Evolutionary conservation across 1,140 invertebrate genomes (phyloP).

Genomic region (Meteorus sp.): DNA sequence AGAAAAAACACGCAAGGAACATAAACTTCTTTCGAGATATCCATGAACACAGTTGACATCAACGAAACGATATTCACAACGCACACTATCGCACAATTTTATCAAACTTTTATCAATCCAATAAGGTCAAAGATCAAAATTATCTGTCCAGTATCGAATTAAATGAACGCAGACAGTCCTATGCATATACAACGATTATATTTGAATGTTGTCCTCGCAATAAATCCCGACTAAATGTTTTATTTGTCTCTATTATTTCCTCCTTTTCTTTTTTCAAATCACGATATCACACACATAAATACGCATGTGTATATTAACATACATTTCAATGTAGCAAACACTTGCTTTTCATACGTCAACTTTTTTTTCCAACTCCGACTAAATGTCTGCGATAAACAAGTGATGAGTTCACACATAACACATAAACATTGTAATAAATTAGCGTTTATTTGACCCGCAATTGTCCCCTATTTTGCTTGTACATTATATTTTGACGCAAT

Average conservation of each 20-base stretch:
- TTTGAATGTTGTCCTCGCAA: too few relatives aligned
- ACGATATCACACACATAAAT: neutral
- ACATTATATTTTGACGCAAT: constrained; percentile 25
- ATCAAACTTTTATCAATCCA: constrained; percentile 15
- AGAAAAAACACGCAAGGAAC: too few relatives aligned
- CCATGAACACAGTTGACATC: constrained; percentile 10
- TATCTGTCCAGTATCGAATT: constrained; percentile 13
- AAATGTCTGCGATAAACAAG: constrained; percentile 25
- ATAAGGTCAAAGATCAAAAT: constrained; percentile 20
- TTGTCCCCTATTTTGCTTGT: constrained; percentile 33
- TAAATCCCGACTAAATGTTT: too few relatives aligned
- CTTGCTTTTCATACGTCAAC: neutral
- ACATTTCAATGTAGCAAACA: neutral
- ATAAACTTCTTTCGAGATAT: too few relatives aligned
- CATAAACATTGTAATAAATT: constrained; percentile 62
- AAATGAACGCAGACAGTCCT: neutral
- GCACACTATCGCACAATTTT: neutral
- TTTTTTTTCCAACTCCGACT: neutral
- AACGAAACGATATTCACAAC: neutral
- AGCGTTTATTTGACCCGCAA: constrained; percentile 55
- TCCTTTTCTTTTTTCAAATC: neutral
- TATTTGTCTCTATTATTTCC: neutral
- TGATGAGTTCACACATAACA: constrained; percentile 49
- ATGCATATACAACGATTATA: too few relatives aligned
- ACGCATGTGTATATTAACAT: neutral